A percentile compares a stretch with the other conserved stretches of the same genome.
Conservation (phyloP, 1,140 invertebrate genomes). For the Drosophila insularis region DNA sequence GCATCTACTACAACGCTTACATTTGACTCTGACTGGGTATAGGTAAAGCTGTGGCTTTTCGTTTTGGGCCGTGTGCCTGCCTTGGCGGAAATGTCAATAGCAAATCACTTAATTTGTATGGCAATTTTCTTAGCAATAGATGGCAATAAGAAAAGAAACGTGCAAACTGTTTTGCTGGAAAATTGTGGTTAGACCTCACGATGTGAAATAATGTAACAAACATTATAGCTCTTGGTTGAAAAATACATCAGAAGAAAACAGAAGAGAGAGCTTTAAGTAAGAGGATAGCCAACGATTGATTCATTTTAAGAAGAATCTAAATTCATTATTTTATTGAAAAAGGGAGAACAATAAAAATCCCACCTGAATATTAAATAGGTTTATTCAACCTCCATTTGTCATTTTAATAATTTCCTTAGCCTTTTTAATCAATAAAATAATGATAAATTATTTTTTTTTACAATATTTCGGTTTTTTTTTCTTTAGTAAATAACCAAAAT, state of each 20-base stretch:
- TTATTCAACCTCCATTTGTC: slow-evolving; percentile 42
- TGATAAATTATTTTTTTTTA: not conserved
- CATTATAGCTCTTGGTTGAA: slow-evolving; percentile 45
- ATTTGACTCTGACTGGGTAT: slow-evolving; percentile 4
- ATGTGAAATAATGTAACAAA: slow-evolving; percentile 72
- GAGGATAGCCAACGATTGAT: not conserved
- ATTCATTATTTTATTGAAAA: not conserved
- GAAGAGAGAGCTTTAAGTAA: not conserved
- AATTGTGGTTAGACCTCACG: slow-evolving; percentile 59
- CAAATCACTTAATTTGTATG: slow-evolving; percentile 82
- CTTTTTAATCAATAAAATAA: not conserved
- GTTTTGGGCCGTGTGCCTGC: slow-evolving; percentile 19
- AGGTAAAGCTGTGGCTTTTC: slow-evolving; percentile 9
- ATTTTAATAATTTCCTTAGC: not conserved
- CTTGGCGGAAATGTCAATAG: slow-evolving; percentile 79
- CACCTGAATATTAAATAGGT: not conserved
- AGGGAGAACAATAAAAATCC: too few relatives aligned
- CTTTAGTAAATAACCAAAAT: not conserved
- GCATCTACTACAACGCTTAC: not conserved
- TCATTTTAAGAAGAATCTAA: not conserved
- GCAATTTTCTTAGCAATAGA: slow-evolving; percentile 64
- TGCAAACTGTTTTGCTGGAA: slow-evolving; percentile 40
- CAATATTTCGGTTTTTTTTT: not conserved
- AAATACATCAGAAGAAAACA: not conserved
- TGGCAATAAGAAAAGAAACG: slow-evolving; percentile 53